Conservation (phyloP, 2,797 vertebrate genomes). For the Enteromius argenteus region DNA sequence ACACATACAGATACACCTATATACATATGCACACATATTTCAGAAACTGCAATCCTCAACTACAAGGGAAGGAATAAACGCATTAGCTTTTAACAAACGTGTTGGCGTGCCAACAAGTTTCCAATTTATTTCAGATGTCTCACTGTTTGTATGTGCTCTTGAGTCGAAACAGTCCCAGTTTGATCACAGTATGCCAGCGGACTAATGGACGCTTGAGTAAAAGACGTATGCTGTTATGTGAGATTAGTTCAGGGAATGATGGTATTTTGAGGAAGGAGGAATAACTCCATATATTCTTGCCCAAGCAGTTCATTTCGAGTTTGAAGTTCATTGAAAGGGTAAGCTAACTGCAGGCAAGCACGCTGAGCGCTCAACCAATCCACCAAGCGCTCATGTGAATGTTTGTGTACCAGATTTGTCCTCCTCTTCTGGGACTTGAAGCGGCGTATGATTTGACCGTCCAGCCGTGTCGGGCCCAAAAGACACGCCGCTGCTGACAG, state of each 20-base stretch:
- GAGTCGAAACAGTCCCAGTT: constrained; percentile 51
- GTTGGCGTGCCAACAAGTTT: constrained; percentile 55
- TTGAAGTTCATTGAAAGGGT: constrained; percentile 59
- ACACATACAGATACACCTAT: constrained; percentile 51
- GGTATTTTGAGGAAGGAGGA: constrained; percentile 45
- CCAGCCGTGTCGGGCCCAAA: constrained; percentile 61
- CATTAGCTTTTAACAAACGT: constrained; percentile 54
- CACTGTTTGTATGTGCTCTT: constrained; percentile 70
- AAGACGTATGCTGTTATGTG: constrained; percentile 46
- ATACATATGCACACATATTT: constrained; percentile 38
- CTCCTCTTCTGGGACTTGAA: constrained; percentile 65
- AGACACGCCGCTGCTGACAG: constrained; percentile 66
- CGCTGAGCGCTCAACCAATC: constrained; percentile 71
- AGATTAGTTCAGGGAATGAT: constrained; percentile 51
- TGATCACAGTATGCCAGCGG: constrained; percentile 56
- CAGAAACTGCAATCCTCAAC: constrained; percentile 60
- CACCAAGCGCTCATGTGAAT: constrained; percentile 60
- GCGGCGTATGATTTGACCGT: constrained; percentile 62
- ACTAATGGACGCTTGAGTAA: constrained; percentile 58
- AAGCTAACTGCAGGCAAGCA: constrained; percentile 58
- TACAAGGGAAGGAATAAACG: constrained; percentile 57
- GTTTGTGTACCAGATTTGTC: constrained; percentile 68
- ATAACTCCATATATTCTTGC: constrained; percentile 37
- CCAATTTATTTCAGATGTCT: constrained; percentile 63
- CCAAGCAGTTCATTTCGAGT: constrained; percentile 58